Evolutionary conservation across 1,140 invertebrate species (phyloP).

Genomic region (Mya arenaria): DNA sequence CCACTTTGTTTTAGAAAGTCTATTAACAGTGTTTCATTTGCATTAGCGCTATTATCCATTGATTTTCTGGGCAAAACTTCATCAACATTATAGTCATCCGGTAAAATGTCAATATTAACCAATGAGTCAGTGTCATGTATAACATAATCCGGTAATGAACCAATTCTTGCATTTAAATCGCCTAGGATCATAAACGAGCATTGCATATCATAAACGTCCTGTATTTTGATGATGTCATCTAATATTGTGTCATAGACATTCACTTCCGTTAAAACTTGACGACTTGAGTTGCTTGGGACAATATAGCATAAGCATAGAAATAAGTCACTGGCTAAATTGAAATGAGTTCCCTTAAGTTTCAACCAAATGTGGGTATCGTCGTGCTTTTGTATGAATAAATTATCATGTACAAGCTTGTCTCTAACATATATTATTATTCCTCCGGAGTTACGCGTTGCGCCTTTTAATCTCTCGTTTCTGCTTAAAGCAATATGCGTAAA

Average conservation of each 20-base stretch:
- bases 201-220: background rate
- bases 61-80: background rate
- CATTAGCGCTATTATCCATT: background rate
- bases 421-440: background rate
- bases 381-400: background rate
- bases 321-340: background rate
- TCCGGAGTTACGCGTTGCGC: background rate
- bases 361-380: background rate
- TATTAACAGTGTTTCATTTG: background rate
- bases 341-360: background rate
- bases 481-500: background rate
- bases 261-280: background rate
- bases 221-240: background rate
- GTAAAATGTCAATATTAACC: background rate
- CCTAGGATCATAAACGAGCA: background rate
- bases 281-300: background rate
- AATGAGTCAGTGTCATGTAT: background rate
- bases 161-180: background rate
- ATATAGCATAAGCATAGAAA: background rate
- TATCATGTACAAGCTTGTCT: background rate
- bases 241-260: background rate
- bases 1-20: background rate
- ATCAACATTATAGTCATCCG: background rate
- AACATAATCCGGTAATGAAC: background rate
- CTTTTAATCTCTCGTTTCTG: background rate